phyloP scores from a whole-genome alignment of 2,113 vertebrate species.

The Ammodytes dubius region DNA sequence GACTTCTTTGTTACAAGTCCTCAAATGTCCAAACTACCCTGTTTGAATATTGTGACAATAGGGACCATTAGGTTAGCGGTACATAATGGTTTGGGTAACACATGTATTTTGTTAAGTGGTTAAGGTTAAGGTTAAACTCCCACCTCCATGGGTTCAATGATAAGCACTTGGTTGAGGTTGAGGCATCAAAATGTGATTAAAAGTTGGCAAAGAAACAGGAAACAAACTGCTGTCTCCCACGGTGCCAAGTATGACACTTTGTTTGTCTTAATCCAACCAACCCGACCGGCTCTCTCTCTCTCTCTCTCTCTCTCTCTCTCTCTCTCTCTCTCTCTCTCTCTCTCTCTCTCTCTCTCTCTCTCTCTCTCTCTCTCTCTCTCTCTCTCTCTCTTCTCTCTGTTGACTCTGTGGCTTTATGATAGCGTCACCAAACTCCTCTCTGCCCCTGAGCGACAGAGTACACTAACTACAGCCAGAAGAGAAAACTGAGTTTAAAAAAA shows the following conservation, averaged over 20 bases:
- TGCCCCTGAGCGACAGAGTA: not conserved
- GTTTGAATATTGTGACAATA: not conserved
- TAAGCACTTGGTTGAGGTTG: not conserved
- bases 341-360: not conserved
- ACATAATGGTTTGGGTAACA: not conserved
- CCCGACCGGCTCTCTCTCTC: not conserved
- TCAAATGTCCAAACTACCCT: not conserved
- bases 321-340: not conserved
- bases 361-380: not conserved
- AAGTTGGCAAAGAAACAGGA: not conserved
- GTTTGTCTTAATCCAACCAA: not conserved
- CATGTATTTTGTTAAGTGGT: not conserved
- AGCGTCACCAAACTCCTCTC: not conserved
- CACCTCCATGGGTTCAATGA: not conserved
- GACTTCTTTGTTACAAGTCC: not conserved
- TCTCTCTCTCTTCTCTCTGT: not conserved
- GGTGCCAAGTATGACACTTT: not conserved
- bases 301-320: slow-evolving; percentile 1
- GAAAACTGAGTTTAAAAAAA: not conserved
- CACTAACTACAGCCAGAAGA: not conserved
- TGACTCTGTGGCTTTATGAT: not conserved
- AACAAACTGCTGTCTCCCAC: not conserved
- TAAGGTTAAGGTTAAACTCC: too few species aligned
- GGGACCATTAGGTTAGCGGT: too few species aligned
- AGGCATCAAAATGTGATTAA: not conserved